Conservation (phyloP, 2,888 invertebrate species). For the Ochlodes sylvanus region DNA sequence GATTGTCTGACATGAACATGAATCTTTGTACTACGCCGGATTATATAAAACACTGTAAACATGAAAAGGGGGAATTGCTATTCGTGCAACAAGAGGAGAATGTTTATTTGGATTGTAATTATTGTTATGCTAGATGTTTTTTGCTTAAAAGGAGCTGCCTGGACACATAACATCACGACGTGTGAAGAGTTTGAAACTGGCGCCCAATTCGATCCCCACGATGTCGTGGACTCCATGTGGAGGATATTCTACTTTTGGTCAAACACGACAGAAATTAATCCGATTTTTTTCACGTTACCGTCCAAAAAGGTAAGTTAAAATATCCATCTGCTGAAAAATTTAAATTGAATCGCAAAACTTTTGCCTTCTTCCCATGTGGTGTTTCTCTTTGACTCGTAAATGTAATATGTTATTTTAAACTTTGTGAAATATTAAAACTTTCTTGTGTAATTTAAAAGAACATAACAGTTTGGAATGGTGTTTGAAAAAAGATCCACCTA, state of each 20-base stretch:
- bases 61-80: constrained; percentile 54
- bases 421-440: constrained; percentile 1
- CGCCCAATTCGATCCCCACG: constrained; percentile 63
- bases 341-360: constrained; percentile 33
- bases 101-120: constrained; percentile 66
- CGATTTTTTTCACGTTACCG: constrained; percentile 65
- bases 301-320: constrained; percentile 57
- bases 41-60: constrained; percentile 50
- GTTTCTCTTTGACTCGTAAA: not conserved
- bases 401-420: constrained; percentile 6
- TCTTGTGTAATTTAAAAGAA: constrained; percentile 5
- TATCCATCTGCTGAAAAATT: not conserved
- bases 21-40: constrained; percentile 39
- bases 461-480: not conserved
- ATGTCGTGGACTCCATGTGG: constrained; percentile 66
- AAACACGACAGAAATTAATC: constrained; percentile 61
- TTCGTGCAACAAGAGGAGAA: constrained; percentile 57
- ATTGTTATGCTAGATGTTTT: constrained; percentile 56
- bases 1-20: constrained; percentile 21
- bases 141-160: constrained; percentile 39
- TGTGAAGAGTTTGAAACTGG: constrained; percentile 70
- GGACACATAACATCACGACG: constrained; percentile 53
- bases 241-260: constrained; percentile 75
- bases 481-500: not conserved
- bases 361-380: constrained; percentile 20